Conservation (phyloP, 2,113 vertebrate genomes). For the Nycticorax nycticorax region DNA sequence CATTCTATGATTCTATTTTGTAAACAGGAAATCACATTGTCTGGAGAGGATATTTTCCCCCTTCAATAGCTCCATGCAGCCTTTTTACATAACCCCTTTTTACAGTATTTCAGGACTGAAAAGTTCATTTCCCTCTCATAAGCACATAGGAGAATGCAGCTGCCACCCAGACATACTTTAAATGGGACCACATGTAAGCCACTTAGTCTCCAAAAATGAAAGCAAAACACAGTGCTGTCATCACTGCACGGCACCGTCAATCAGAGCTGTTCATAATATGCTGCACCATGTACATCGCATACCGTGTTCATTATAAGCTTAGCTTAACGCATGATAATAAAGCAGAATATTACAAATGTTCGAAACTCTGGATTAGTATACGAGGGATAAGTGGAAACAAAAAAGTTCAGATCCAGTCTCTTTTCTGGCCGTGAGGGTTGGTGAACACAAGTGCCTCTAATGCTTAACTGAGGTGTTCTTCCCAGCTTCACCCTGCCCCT, state of each 20-base stretch:
- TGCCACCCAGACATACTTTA: slow-evolving; percentile 62
- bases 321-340: not conserved
- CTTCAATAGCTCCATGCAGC: slow-evolving; percentile 1
- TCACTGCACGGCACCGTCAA: slow-evolving; percentile 64
- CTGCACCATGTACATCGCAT: not conserved
- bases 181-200: slow-evolving; percentile 68
- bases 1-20: not conserved
- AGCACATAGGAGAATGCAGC: slow-evolving; percentile 52
- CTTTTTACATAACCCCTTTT: slow-evolving; percentile 14
- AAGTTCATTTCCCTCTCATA: slow-evolving; percentile 54
- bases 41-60: slow-evolving; percentile 12
- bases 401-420: not conserved
- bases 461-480: not conserved
- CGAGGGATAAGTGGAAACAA: not conserved
- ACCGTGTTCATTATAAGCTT: not conserved
- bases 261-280: slow-evolving; percentile 10
- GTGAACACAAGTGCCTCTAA: not conserved
- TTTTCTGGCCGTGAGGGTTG: rapidly evolving
- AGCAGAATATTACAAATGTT: not conserved
- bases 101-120: slow-evolving; percentile 17
- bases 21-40: slow-evolving; percentile 57
- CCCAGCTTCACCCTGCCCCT: not conserved
- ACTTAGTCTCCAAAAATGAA: slow-evolving; percentile 69
- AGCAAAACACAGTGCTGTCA: slow-evolving; percentile 69
- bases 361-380: not conserved